Evolutionary conservation across 2,113 vertebrate genomes (phyloP), one percentile per base, ranked within the genome.

Genomic region (Perccottus glenii): DNA sequence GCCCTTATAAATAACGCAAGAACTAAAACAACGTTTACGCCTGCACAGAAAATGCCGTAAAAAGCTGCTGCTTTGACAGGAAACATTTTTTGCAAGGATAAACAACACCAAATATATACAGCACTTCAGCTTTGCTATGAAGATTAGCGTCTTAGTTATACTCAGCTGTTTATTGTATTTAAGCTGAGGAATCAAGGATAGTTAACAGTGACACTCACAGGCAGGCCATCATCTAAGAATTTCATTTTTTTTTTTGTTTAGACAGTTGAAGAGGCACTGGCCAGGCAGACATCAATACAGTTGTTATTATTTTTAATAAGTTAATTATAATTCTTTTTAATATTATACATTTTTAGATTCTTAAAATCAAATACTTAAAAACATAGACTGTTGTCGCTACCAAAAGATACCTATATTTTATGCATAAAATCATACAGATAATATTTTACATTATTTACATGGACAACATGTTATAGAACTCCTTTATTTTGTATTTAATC

Each of bases 401-500:
- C 19, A 27, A 40, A n/a, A 15, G 2, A 47, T 46, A 11, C 15
- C 12, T 14, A 46, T 4, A 16, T 14, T 12, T 43, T 43, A 43
- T 5, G 8, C 49, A 16, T n/a, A 50, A 8, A 44, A 16, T 40
- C 15, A 64, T 50, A 51, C 69, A 61, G 59, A 46, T 40, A 61
- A 49, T 12, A 43, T 27, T 19, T 27, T 9, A 75, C 66, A 75
- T 35, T 1, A 58, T 64, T 32, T 77, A 43, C 81, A 85, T 44
- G 64, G 70, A 83, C 81, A 79, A 77, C 74, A 82, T 89, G 86
- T 90, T 82, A 90, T 88, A 87, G 83, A 92, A 90, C 88, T 80
- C 82, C 75, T 92, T 92, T 92, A 91, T 91, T 92, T 85, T 63
- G n/a, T 88, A 65, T 89, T 88, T 82, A 82, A 85, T 90, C 84